These are phyloP conservation scores for Cygnus olor DNA, from an alignment of 2,797 vertebrate species.

Conservation along the genomic window DNA sequence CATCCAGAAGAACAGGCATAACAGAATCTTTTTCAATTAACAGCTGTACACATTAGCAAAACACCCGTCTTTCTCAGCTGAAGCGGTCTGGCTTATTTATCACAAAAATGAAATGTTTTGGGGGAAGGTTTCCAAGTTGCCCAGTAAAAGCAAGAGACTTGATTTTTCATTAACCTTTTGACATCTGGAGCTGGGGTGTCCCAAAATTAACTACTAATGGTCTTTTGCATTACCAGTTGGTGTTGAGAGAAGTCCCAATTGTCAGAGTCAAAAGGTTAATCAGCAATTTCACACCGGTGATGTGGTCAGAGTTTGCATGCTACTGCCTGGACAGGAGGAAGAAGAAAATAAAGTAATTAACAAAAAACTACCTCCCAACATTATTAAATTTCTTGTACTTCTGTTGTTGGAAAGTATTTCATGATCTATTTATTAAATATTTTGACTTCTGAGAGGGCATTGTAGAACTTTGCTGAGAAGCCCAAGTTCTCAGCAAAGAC, in stretches of 20 bases:
- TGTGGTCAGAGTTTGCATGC: constrained; percentile 50
- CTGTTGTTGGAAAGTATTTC: not conserved
- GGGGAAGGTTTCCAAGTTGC: constrained; percentile 53
- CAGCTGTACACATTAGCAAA: constrained; percentile 73
- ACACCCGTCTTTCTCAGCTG: constrained; percentile 63
- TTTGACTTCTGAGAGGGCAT: not conserved
- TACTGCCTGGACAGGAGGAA: constrained; percentile 24
- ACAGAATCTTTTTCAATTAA: constrained; percentile 75
- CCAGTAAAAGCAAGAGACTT: constrained; percentile 66
- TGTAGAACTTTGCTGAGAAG: not conserved
- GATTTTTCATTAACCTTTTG: constrained; percentile 78
- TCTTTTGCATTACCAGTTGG: constrained; percentile 70
- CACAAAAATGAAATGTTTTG: constrained; percentile 58
- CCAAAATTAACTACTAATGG: constrained; percentile 63
- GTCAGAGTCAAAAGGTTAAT: constrained; percentile 73
- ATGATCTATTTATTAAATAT: not conserved
- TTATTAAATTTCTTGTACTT: not conserved
- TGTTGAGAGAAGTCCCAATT: constrained; percentile 52
- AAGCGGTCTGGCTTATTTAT: constrained; percentile 58
- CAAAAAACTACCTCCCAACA: not conserved
- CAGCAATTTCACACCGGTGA: constrained; percentile 67
- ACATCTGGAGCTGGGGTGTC: constrained; percentile 58
- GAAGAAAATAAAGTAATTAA: constrained; percentile 26
- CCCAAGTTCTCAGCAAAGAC: not conserved
- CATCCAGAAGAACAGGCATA: constrained; percentile 71